A percentile compares a stretch with the other conserved stretches of the same genome.
Conservation (phyloP, 2,888 invertebrate genomes). For the Spisula subtruncata region DNA sequence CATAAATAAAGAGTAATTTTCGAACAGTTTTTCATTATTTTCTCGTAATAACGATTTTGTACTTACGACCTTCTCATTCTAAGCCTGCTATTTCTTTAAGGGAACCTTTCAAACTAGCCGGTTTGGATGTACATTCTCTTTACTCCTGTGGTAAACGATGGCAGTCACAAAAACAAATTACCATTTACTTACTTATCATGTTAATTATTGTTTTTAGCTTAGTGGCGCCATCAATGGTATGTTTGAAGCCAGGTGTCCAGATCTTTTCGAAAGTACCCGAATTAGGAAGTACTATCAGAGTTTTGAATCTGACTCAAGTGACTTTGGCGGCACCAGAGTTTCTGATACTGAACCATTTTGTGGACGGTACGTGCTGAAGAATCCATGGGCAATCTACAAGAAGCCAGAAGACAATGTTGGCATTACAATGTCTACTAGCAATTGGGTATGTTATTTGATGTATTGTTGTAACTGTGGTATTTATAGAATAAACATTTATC, state of each 20-base stretch:
- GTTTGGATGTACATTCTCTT: too few species aligned
- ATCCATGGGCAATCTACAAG: constrained; percentile 54
- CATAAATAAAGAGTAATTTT: too few species aligned
- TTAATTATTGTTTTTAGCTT: constrained; percentile 42
- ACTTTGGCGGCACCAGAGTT: constrained; percentile 47
- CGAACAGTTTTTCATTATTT: too few species aligned
- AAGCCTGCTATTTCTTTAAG: too few species aligned
- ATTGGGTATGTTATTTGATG: neutral
- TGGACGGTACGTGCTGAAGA: constrained; percentile 63
- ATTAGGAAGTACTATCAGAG: constrained; percentile 53
- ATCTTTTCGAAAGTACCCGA: constrained; percentile 47
- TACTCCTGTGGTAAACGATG: too few species aligned
- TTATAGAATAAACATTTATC: too few species aligned
- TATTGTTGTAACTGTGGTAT: too few species aligned
- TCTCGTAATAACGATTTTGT: too few species aligned
- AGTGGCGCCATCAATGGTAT: constrained; percentile 47
- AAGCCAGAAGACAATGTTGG: constrained; percentile 41
- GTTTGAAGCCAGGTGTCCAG: constrained; percentile 66
- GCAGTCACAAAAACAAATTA: too few species aligned
- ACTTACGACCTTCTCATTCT: too few species aligned
- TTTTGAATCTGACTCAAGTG: constrained; percentile 48
- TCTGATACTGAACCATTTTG: constrained; percentile 70
- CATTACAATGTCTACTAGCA: constrained; percentile 42
- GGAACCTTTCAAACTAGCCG: too few species aligned
- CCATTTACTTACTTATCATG: too few species aligned